A percentile compares a stretch with the other conserved stretches of the same genome.
phyloP scores from a whole-genome alignment of 2,797 vertebrate species.

The Eremophila alpestris region DNA sequence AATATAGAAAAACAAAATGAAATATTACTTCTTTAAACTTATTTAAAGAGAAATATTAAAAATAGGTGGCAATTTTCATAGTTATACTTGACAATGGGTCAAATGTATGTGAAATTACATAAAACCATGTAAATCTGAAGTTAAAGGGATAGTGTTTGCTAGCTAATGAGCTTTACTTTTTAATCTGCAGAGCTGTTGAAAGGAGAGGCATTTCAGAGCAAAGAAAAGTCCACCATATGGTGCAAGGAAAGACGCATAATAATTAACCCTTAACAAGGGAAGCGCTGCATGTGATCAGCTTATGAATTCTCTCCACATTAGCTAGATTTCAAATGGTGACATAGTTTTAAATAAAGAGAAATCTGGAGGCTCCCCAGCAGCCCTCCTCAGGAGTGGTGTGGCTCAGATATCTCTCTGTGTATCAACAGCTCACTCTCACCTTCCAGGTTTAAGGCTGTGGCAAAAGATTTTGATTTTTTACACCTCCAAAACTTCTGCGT shows the following conservation, averaged over 20 bases:
- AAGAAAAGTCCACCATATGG: constrained; percentile 46
- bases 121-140: background rate
- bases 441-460: background rate
- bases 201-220: constrained; percentile 35
- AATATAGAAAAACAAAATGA: background rate
- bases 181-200: constrained; percentile 25
- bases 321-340: constrained; percentile 12
- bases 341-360: constrained; percentile 36
- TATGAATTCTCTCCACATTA: constrained; percentile 35
- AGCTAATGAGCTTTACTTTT: constrained; percentile 41
- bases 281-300: background rate
- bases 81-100: background rate
- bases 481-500: background rate
- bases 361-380: background rate
- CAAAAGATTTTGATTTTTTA: background rate
- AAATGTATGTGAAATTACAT: background rate
- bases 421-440: background rate
- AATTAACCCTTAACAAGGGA: constrained; percentile 57
- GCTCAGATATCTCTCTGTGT: background rate
- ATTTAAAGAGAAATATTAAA: background rate
- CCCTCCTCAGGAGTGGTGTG: background rate
- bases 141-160: background rate
- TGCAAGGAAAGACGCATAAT: constrained; percentile 12
- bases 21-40: background rate
- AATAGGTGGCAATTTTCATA: background rate